Percentiles rank a stretch among this genome's conserved stretches.
phyloP scores from a whole-genome alignment of 2,888 invertebrate genomes.

The Trissolcus japonicus region DNA sequence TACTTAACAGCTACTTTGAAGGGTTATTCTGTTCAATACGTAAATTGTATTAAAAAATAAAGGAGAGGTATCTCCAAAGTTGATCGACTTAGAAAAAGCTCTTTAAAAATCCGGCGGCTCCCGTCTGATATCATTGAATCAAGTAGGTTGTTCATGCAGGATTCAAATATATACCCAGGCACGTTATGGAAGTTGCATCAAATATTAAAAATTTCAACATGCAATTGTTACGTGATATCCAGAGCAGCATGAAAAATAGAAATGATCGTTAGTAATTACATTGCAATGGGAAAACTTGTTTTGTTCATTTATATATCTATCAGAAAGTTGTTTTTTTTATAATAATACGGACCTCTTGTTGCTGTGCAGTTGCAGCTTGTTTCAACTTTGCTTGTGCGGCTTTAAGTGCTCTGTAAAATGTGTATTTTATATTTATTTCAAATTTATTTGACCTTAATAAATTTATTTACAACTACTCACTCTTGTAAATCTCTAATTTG shows the following conservation, averaged over 20 bases:
- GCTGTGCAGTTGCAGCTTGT: constrained; percentile 82
- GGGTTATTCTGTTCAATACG: constrained; percentile 64
- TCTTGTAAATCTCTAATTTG: constrained; percentile 94
- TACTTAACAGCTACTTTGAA: constrained; percentile 53
- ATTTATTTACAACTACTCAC: constrained; percentile 78
- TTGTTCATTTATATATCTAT: not conserved
- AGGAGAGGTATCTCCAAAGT: constrained; percentile 71
- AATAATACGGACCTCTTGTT: constrained; percentile 82
- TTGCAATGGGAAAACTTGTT: not conserved
- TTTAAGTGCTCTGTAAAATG: constrained; percentile 86
- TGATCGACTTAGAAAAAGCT: constrained; percentile 89
- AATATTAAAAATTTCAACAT: constrained; percentile 6
- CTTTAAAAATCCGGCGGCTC: constrained; percentile 95
- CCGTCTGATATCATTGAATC: constrained; percentile 80
- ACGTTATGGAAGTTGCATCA: not conserved
- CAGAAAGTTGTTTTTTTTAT: not conserved
- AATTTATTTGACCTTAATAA: too few relatives aligned
- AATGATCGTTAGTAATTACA: constrained; percentile 50
- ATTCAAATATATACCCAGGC: constrained; percentile 14
- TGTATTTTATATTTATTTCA: not conserved
- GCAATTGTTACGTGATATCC: constrained; percentile 55
- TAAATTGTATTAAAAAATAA: constrained; percentile 75
- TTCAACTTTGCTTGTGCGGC: constrained; percentile 93
- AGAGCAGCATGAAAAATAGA: constrained; percentile 62
- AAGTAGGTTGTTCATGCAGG: constrained; percentile 18